A percentile compares a stretch with the other conserved stretches of the same genome.
Conservation (phyloP, 2,797 vertebrate genomes). For the Pseudochirops corinnae region DNA sequence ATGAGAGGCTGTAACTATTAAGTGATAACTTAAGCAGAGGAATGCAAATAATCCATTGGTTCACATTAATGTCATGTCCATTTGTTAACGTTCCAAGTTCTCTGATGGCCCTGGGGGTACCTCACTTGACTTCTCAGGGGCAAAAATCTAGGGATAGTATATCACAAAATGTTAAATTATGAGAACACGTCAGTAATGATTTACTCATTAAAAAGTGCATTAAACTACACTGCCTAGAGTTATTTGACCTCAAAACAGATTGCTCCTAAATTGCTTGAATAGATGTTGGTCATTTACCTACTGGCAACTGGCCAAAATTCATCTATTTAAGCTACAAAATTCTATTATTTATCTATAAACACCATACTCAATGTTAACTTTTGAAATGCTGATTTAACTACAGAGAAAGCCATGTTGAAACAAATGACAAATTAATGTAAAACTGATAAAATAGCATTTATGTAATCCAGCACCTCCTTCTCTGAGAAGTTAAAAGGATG, state of each 20-base stretch:
- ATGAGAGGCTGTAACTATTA: conserved; percentile 81
- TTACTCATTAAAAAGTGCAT: conserved; percentile 88
- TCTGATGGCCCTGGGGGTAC: conserved; percentile 80
- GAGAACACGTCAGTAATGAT: conserved; percentile 85
- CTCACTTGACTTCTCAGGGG: conserved; percentile 81
- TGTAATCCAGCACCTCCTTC: conserved; percentile 76
- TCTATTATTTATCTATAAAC: conserved; percentile 80
- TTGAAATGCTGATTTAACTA: conserved; percentile 84
- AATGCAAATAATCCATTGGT: conserved; percentile 86
- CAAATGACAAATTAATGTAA: conserved; percentile 74
- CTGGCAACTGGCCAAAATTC: conserved; percentile 88
- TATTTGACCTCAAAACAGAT: conserved; percentile 88
- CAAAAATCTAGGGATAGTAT: conserved; percentile 74
- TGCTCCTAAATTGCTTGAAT: conserved; percentile 85
- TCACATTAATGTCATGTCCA: conserved; percentile 85
- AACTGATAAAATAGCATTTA: conserved; percentile 78
- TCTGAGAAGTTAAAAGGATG: conserved; percentile 78
- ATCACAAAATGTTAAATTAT: conserved; percentile 82
- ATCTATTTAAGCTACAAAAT: conserved; percentile 79
- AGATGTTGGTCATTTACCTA: conserved; percentile 91
- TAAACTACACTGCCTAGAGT: conserved; percentile 85
- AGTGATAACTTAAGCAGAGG: conserved; percentile 85
- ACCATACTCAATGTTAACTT: conserved; percentile 81
- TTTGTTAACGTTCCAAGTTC: conserved; percentile 85
- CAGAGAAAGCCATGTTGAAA: conserved; percentile 70